Base-by-base conservation (phyloP, 2,888 invertebrate species). In the Agrilus biguttatus region DNA sequence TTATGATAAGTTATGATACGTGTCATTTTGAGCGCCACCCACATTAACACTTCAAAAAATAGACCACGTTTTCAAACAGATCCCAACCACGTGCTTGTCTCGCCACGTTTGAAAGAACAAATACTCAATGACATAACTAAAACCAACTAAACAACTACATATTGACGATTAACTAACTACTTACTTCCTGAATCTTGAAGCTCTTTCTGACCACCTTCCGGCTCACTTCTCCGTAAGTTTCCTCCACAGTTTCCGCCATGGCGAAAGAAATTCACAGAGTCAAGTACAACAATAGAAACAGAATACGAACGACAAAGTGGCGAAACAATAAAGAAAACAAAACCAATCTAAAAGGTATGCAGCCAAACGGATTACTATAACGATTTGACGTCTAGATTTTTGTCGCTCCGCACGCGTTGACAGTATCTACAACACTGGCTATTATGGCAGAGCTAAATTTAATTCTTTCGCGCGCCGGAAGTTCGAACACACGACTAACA, bases 161-260 rank as follows among this genome's bases (percentile, higher is more conserved):
- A 23, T 2, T 2, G 10, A 10, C 10, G 4, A 28, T 8, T 28
- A 10, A 28, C 10, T 28, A 63, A 28, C 10, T 28, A 63, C 75
- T 75, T 75, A 80, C 80, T 76, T 80, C 80, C 72, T 79, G 74
- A 66, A 79, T 80, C 72, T 77, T 78, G 70, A 77, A 72, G 69
- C 72, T 78, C 62, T 73, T 78, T 69, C 77, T 73, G 66, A 78
- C 74, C 67, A 77, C 73, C 70, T 78, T 79, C 63, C 78, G 73
- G 65, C 76, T 74, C 69, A 80, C 75, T 69, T 77, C 75, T 62
- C 73, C 75, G 71, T 77, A 78, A 55, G 72, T 69, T 66, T 79
- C 79, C 68, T 80, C 79, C 63, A 79, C 75, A 57, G 78, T 79
- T 67, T 77, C 77, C 72, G 75, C 76, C 77, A 76, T 76, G 48